Evolutionary conservation across 2,113 vertebrate species (phyloP).

Genomic region (Brevimyrus niger): DNA sequence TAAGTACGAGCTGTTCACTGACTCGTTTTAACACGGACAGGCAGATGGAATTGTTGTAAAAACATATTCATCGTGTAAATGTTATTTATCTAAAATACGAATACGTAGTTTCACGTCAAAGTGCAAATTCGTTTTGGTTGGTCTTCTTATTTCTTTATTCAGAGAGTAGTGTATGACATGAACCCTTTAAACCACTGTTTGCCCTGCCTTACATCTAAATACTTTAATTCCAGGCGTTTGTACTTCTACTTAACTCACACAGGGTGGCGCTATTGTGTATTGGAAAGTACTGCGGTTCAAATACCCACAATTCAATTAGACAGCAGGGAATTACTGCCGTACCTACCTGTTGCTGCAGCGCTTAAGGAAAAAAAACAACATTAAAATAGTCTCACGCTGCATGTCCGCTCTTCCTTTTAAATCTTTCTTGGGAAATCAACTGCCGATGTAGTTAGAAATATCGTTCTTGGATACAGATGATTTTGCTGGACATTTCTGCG

Average conservation of each 20-base stretch:
- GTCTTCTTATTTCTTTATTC: neutral
- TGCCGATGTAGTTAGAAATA: neutral
- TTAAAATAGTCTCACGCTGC: neutral
- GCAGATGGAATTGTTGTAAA: neutral
- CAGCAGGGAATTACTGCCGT: conserved; percentile 26
- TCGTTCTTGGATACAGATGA: neutral
- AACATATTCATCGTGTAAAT: neutral
- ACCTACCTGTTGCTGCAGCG: conserved; percentile 58
- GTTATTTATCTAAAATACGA: neutral
- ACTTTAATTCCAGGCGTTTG: neutral
- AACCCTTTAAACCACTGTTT: neutral
- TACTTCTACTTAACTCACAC: neutral
- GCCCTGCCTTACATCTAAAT: neutral
- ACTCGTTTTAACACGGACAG: neutral
- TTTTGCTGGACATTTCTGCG: neutral
- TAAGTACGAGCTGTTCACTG: neutral
- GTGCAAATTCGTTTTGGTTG: too few species aligned
- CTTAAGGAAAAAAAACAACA: neutral
- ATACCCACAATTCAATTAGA: conserved; percentile 46
- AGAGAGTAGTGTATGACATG: neutral
- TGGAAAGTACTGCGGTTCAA: neutral
- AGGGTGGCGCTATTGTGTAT: neutral
- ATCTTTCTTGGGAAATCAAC: neutral
- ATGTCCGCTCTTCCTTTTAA: neutral
- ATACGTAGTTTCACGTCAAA: neutral